A percentile compares a stretch with the other conserved stretches of the same genome.
These are phyloP conservation scores for Oceanodroma tethys DNA, from an alignment of 2,113 vertebrate species.

Conservation along the genomic window DNA sequence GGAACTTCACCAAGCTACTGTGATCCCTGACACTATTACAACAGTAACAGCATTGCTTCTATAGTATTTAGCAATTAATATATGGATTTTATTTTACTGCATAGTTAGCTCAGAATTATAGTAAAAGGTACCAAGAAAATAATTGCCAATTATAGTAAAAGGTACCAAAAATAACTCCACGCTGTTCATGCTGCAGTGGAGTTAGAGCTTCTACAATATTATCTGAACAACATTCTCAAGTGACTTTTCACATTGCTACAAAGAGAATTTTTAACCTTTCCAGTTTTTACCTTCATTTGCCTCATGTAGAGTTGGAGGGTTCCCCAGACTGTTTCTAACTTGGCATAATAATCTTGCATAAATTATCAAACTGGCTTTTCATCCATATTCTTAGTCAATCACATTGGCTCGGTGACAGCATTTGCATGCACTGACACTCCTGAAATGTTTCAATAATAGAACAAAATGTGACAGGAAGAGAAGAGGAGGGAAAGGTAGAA, in stretches of 20 bases:
- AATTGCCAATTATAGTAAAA: neutral
- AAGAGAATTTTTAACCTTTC: slow-evolving; percentile 27
- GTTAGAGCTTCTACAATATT: neutral
- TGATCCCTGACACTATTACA: neutral
- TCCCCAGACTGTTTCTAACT: slow-evolving; percentile 37
- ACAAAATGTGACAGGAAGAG: neutral
- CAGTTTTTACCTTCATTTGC: slow-evolving; percentile 13
- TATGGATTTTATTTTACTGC: neutral
- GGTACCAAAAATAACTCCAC: neutral
- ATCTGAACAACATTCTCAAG: neutral
- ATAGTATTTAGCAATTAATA: neutral
- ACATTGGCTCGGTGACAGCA: neutral
- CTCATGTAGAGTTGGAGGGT: neutral
- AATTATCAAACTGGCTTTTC: slow-evolving; percentile 30
- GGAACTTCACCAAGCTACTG: neutral
- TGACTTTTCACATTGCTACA: neutral
- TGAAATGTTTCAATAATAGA: slow-evolving; percentile 27
- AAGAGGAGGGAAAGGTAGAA: neutral
- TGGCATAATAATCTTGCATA: slow-evolving; percentile 35
- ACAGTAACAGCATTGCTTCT: neutral
- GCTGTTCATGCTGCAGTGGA: neutral
- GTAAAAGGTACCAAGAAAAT: neutral
- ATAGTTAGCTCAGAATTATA: neutral
- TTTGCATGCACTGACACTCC: neutral
- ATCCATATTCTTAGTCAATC: neutral